Base-by-base conservation (phyloP, 2,797 vertebrate genomes). In the Aratinga solstitialis region DNA sequence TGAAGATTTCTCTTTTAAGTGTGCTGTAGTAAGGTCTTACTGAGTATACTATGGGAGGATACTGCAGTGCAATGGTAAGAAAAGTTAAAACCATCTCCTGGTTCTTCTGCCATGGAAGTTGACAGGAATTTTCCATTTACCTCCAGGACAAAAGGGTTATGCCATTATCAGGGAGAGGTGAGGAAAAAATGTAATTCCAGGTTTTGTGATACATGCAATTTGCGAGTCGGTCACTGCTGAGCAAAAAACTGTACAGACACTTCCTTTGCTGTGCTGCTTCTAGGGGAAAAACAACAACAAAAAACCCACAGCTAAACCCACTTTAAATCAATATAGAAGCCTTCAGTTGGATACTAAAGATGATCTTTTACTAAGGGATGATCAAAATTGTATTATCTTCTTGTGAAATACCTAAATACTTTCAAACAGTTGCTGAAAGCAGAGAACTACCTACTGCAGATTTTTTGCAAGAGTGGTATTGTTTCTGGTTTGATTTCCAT, bases 401-500 rank as follows among this genome's bases (percentile, higher is more conserved):
- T 75, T 34, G 11, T 32, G 19, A 89, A 84, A 79, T 89, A 62
- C 32, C 91, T 76, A 62, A 92, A 75, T 92, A 43, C 43, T 89
- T 94, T 77, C n/a, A 84, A 80, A 63, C 29, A 16, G 32, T 56
- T 91, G 50, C 71, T 84, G 67, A 66, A 88, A 93, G 26, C 51
- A 91, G 14, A 72, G 10, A 81, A 75, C 63, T 84, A 63, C 11
- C 51, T 40, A 24, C 24, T 75, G 38, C 65, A 90, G 27, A 61
- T 65, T 87, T 96, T 94, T 90, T 92, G 29, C 32, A 79, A 90
- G 53, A 63, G 40, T 68, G n/a, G 48, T n/a, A 13, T 30, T 71
- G n/a, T 74, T 92, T 94, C 81, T 66, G 30, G 26, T 89, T 89
- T 84, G 62, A 83, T 87, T 95, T 93, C 65, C n/a, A 30, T 51